These are phyloP conservation scores for Globodera rostochiensis DNA, from an alignment of 1,140 invertebrate genomes.

Conservation along the genomic window DNA sequence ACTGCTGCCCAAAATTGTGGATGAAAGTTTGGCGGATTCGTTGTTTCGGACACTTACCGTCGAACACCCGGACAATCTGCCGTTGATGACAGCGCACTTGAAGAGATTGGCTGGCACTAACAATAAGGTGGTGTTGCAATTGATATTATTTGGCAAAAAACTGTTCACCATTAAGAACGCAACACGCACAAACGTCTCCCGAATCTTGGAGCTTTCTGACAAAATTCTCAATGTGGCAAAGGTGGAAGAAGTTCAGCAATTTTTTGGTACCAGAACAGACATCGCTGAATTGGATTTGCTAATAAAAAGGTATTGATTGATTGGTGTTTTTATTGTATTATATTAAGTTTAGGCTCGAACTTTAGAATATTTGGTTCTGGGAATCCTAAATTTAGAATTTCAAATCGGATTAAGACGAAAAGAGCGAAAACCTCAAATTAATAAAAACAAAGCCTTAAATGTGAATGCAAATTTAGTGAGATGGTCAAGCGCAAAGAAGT, in stretches of 20 bases:
- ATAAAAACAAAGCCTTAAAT: constrained; percentile 1
- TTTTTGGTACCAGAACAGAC: constrained; percentile 44
- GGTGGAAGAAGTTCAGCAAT: constrained; percentile 73
- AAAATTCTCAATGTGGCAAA: constrained; percentile 79
- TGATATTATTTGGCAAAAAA: too few relatives aligned
- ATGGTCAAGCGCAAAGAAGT: constrained; percentile 41
- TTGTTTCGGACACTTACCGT: constrained; percentile 78
- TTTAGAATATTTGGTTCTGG: too few relatives aligned
- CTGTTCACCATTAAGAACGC: background rate
- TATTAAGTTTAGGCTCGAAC: too few relatives aligned
- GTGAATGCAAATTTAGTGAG: constrained; percentile 35
- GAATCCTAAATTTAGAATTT: too few relatives aligned
- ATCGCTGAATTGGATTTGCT: constrained; percentile 46
- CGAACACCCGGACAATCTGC: constrained; percentile 76
- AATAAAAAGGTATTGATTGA: constrained; percentile 33
- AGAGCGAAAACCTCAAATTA: too few relatives aligned
- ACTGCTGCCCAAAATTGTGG: constrained; percentile 77
- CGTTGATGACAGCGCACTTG: constrained; percentile 75
- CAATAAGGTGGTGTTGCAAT: too few relatives aligned
- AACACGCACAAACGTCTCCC: background rate
- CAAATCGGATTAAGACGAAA: too few relatives aligned
- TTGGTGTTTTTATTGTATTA: too few relatives aligned
- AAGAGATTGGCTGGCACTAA: constrained; percentile 71
- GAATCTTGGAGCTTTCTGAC: constrained; percentile 75
- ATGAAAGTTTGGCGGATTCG: constrained; percentile 45